These are phyloP conservation scores for Tuberolachnus salignus DNA, from an alignment of 2,888 invertebrate genomes.

Conservation along the genomic window DNA sequence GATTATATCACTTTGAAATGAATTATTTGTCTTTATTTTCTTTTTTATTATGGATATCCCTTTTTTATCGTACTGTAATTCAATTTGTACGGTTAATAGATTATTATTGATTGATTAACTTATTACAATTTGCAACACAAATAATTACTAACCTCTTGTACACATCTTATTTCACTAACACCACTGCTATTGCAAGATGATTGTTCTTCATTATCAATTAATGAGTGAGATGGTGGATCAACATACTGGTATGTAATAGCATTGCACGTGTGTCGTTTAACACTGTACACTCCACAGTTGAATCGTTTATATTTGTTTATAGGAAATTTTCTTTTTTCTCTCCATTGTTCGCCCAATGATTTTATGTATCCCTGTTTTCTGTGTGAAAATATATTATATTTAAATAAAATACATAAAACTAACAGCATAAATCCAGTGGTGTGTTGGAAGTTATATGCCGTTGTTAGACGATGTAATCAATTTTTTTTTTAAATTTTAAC, in stretches of 20 bases:
- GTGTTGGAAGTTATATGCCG: too few relatives aligned
- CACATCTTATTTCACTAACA: not conserved
- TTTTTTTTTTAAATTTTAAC: too few relatives aligned
- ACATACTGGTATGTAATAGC: not conserved
- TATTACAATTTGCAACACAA: not conserved
- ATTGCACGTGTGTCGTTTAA: not conserved
- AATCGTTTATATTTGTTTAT: slow-evolving; percentile 25
- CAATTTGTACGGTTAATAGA: not conserved
- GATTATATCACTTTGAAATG: not conserved
- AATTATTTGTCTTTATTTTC: slow-evolving; percentile 10
- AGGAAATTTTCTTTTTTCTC: slow-evolving; percentile 4
- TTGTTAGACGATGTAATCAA: too few relatives aligned
- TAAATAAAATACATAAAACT: not conserved
- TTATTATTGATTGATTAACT: not conserved
- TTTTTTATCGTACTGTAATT: slow-evolving; percentile 12
- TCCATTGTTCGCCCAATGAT: slow-evolving; percentile 28
- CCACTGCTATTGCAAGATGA: not conserved
- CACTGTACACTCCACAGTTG: slow-evolving; percentile 22
- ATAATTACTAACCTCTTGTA: not conserved
- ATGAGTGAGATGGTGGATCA: slow-evolving; percentile 10
- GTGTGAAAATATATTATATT: not conserved
- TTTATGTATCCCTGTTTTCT: slow-evolving; percentile 29
- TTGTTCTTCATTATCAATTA: slow-evolving; percentile 3
- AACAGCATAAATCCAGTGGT: too few relatives aligned
- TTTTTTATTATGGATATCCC: slow-evolving; percentile 12